These are phyloP conservation scores for Aphaenogaster ashmeadi DNA, from an alignment of 1,140 invertebrate species.

Conservation along the genomic window DNA sequence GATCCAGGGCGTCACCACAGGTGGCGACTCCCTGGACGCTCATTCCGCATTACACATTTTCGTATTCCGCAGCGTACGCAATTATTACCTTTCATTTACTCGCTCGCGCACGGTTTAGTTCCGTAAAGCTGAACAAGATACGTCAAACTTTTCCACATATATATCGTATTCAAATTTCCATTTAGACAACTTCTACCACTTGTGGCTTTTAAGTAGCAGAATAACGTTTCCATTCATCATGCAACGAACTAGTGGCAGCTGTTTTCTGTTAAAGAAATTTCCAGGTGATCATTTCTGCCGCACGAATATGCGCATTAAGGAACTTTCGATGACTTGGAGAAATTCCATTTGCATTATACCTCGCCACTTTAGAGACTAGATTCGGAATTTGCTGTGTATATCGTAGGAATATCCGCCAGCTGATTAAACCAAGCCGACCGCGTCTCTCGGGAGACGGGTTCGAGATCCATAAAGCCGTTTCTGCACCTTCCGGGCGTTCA, in stretches of 20 bases:
- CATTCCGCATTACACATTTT: constrained; percentile 34
- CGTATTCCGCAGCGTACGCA: not conserved
- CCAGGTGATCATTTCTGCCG: not conserved
- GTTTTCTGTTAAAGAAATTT: not conserved
- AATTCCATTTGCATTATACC: constrained; percentile 55
- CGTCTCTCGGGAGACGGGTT: constrained; percentile 50
- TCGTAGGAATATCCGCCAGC: constrained; percentile 63
- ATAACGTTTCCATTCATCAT: not conserved
- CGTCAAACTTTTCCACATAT: not conserved
- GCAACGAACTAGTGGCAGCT: not conserved
- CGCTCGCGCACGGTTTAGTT: not conserved
- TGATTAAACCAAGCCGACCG: constrained; percentile 72
- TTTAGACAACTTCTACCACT: not conserved
- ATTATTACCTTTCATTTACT: constrained; percentile 36
- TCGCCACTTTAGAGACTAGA: constrained; percentile 40
- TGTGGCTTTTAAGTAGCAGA: not conserved
- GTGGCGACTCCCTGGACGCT: constrained; percentile 45
- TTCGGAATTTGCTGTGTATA: constrained; percentile 55
- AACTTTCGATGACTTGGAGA: constrained; percentile 51
- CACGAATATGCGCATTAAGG: constrained; percentile 1
- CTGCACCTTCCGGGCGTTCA: constrained; percentile 59
- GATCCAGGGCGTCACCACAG: constrained; percentile 55
- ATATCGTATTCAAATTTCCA: constrained; percentile 5
- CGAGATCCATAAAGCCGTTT: constrained; percentile 68
- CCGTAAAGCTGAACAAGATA: not conserved